Percentiles rank a stretch among this genome's conserved stretches.
Conservation (phyloP, 2,888 invertebrate genomes). For the Drosophila diplacantha region DNA sequence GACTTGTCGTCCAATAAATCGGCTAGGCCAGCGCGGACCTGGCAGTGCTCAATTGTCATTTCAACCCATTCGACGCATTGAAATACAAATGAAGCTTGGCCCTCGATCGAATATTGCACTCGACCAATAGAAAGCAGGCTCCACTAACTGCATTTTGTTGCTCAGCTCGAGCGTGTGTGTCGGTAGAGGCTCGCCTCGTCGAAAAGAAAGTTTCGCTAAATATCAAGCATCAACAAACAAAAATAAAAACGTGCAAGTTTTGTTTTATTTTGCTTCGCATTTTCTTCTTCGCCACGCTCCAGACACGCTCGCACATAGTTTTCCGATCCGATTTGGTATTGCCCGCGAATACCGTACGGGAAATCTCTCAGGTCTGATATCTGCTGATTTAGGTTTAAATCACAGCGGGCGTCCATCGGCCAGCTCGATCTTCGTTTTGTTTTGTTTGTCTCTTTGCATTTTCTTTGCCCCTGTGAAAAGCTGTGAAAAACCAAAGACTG, state of each 20-base stretch:
- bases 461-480: constrained; percentile 7
- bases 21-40: constrained; percentile 3
- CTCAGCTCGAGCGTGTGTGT: constrained; percentile 49
- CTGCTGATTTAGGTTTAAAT: constrained; percentile 32
- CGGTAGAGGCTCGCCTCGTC: constrained; percentile 42
- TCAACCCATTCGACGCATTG: background rate
- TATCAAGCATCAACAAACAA: constrained; percentile 55
- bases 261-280: constrained; percentile 55
- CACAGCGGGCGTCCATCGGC: constrained; percentile 5
- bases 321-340: constrained; percentile 35
- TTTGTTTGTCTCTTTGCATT: constrained; percentile 13
- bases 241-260: constrained; percentile 48
- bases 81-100: background rate
- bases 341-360: constrained; percentile 37
- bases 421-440: constrained; percentile 10
- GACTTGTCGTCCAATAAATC: constrained; percentile 15
- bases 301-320: constrained; percentile 32
- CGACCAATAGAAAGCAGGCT: constrained; percentile 58
- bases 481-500: constrained; percentile 14
- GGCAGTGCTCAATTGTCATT: background rate
- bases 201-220: constrained; percentile 67
- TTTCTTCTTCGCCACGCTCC: constrained; percentile 51
- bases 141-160: constrained; percentile 66
- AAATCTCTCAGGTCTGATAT: constrained; percentile 26
- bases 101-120: constrained; percentile 42